Percentiles rank a stretch among this genome's conserved stretches.
phyloP scores from a whole-genome alignment of 2,797 vertebrate genomes.

The Bradypodion pumilum region DNA sequence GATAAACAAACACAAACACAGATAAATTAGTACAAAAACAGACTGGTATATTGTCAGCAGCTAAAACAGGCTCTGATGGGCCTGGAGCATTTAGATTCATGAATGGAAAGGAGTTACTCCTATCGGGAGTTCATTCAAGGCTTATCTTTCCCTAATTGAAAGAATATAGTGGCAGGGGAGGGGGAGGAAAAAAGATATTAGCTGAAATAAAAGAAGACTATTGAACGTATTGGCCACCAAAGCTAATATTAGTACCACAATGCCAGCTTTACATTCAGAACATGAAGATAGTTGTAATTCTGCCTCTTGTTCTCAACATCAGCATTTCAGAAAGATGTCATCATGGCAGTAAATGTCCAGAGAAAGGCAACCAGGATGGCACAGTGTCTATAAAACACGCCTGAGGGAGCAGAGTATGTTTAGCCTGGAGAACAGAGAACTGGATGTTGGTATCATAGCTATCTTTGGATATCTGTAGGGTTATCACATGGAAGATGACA shows the following conservation, averaged over 20 bases:
- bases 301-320: no score
- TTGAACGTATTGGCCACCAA: background rate
- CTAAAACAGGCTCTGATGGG: background rate
- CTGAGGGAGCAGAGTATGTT: no score
- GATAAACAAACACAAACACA: conserved; percentile 1
- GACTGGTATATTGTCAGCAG: conserved; percentile 13
- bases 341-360: no score
- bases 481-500: no score
- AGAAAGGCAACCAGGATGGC: no score
- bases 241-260: background rate
- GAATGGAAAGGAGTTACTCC: background rate
- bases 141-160: background rate
- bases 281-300: background rate
- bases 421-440: no score
- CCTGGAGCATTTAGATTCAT: background rate
- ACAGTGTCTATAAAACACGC: no score
- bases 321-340: no score
- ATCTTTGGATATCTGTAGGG: no score
- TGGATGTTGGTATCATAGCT: no score
- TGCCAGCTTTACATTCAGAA: background rate
- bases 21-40: fast-evolving
- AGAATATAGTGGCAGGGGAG: background rate
- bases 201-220: background rate
- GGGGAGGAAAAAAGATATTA: background rate
- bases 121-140: background rate